Percentiles rank a stretch among this genome's conserved stretches.
Conservation (phyloP, 2,113 vertebrate species). For the Pleuronectes platessa region DNA sequence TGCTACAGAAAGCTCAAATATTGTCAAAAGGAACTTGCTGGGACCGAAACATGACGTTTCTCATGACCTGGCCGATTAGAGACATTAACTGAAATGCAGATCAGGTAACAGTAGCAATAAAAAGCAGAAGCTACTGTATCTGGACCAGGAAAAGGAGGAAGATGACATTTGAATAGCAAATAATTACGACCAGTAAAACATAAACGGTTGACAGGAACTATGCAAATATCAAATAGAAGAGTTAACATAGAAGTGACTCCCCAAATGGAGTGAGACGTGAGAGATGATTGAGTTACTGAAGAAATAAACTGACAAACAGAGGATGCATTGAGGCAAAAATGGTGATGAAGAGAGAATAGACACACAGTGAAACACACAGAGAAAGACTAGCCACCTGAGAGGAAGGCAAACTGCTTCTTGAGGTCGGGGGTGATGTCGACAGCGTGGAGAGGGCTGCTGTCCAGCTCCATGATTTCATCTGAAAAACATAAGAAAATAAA, state of each 20-base stretch:
- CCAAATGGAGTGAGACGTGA: neutral
- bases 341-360: no score
- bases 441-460: slow-evolving; percentile 88
- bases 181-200: neutral
- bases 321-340: no score
- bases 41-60: neutral
- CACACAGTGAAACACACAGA: slow-evolving; percentile 7
- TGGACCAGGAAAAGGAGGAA: slow-evolving; percentile 40
- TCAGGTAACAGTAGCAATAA: neutral
- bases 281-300: neutral
- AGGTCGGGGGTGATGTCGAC: slow-evolving; percentile 93
- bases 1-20: neutral
- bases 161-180: slow-evolving; percentile 68
- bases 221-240: slow-evolving; percentile 13
- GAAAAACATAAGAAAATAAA: slow-evolving; percentile 30
- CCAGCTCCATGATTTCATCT: slow-evolving; percentile 99
- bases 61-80: neutral
- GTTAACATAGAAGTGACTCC: neutral
- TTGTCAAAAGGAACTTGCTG: neutral
- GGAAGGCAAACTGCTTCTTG: slow-evolving; percentile 93
- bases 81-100: neutral
- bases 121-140: neutral
- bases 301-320: neutral
- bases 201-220: slow-evolving; percentile 22
- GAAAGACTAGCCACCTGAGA: slow-evolving; percentile 87